phyloP scores from a whole-genome alignment of 2,888 invertebrate species.

The Trissonchulus latispiculum region DNA sequence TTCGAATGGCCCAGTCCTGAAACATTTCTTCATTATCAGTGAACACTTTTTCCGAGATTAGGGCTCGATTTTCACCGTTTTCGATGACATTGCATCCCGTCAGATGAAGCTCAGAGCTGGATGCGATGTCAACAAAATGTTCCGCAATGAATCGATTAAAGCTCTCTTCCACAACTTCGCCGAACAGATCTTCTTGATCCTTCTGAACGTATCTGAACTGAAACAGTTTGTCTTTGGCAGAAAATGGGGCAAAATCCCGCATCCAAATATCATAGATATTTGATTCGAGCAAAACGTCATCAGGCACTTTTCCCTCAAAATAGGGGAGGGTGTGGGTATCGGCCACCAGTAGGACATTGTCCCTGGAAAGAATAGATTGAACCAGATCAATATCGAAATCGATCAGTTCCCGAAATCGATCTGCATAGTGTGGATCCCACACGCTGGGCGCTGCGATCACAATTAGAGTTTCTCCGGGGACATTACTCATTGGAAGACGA shows the following conservation, averaged over 20 bases:
- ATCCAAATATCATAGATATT: conserved; percentile 31
- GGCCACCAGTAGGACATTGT: conserved; percentile 33
- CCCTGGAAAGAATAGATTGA: conserved; percentile 28
- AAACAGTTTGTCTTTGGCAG: not conserved
- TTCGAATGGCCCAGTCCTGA: conserved; percentile 7
- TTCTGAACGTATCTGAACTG: conserved; percentile 16
- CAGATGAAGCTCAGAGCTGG: conserved; percentile 28
- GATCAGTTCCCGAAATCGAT: conserved; percentile 30
- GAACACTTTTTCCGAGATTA: conserved; percentile 26
- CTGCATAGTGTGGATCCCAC: conserved; percentile 32
- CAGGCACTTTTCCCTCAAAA: conserved; percentile 26
- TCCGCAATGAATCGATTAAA: conserved; percentile 31
- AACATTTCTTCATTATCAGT: conserved; percentile 9
- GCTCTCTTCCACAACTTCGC: conserved; percentile 31
- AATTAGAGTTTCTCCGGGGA: conserved; percentile 24
- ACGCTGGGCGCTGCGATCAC: conserved; percentile 33
- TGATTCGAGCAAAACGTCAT: conserved; percentile 28
- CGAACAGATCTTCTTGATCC: conserved; percentile 26
- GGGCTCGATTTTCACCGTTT: conserved; percentile 32
- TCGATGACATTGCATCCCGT: conserved; percentile 30
- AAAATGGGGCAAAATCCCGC: conserved; percentile 19
- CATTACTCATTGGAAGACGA: conserved; percentile 2
- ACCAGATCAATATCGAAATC: conserved; percentile 33
- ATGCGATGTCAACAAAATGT: conserved; percentile 27
- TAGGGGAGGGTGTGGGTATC: conserved; percentile 31